Evolutionary conservation across 2,888 invertebrate species (phyloP).

Genomic region (Drosophila subquinaria): DNA sequence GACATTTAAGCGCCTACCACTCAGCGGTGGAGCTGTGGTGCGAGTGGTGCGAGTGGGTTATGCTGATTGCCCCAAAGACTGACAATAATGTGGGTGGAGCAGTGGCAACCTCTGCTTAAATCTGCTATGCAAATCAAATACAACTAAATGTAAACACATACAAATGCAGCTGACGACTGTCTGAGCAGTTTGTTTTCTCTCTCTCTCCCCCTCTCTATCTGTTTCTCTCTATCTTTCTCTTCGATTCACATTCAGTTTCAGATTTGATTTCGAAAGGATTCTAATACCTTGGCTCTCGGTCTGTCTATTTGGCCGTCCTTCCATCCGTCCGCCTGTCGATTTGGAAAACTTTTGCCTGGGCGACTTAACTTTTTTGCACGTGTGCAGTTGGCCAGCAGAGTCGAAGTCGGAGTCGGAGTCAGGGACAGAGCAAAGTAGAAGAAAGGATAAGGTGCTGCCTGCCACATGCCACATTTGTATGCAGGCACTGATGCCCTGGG

Average conservation of each 20-base stretch:
- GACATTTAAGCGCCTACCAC: conserved; percentile 45
- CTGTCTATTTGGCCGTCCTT: conserved; percentile 14
- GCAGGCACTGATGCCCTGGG: conserved; percentile 38
- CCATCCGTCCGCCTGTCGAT: conserved; percentile 16
- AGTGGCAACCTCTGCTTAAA: conserved; percentile 33
- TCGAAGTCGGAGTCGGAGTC: not conserved
- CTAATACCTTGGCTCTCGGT: conserved; percentile 57
- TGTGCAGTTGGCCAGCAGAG: conserved; percentile 54
- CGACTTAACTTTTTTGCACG: conserved; percentile 79
- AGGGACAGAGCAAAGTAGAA: conserved; percentile 1
- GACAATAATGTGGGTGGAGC: conserved; percentile 76
- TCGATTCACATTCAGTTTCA: conserved; percentile 26
- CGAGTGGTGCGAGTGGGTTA: not conserved
- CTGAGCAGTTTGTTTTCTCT: conserved; percentile 19
- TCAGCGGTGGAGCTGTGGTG: conserved; percentile 1
- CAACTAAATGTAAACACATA: conserved; percentile 80
- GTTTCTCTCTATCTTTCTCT: conserved; percentile 21
- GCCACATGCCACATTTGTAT: conserved; percentile 48
- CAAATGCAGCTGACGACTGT: conserved; percentile 60
- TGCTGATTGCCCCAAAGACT: conserved; percentile 57
- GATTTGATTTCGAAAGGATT: conserved; percentile 69
- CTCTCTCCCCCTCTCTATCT: not conserved
- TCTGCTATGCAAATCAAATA: conserved; percentile 77
- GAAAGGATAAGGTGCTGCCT: conserved; percentile 17
- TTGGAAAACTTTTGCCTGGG: conserved; percentile 66